Percentiles rank a stretch among this genome's conserved stretches.
Evolutionary conservation across 1,140 invertebrate species (phyloP).

Genomic region (Nymphalis io): DNA sequence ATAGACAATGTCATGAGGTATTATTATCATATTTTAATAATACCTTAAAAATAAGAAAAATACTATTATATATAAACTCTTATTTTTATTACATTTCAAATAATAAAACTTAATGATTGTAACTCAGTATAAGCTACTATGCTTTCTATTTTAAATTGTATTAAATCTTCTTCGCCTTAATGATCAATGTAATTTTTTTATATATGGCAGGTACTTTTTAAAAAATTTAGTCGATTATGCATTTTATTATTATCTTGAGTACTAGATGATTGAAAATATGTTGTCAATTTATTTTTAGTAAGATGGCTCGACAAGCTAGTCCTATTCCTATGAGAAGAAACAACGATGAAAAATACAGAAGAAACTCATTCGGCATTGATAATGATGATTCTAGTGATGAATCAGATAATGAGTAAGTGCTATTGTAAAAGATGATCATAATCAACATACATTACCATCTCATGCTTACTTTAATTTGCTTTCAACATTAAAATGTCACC

Average conservation of each 20-base stretch:
- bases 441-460: slow-evolving; percentile 39
- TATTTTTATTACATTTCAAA: too few species aligned
- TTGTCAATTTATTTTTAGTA: slow-evolving; percentile 36
- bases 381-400: slow-evolving; percentile 32
- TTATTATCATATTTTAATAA: too few species aligned
- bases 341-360: slow-evolving; percentile 24
- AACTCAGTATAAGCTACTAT: slow-evolving; percentile 8
- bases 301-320: slow-evolving; percentile 39
- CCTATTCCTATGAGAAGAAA: slow-evolving; percentile 35
- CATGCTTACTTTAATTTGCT: slow-evolving; percentile 28
- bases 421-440: neutral
- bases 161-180: too few species aligned
- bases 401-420: slow-evolving; percentile 44
- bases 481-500: neutral
- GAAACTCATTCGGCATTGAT: slow-evolving; percentile 34
- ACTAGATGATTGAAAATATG: too few species aligned
- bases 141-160: too few species aligned
- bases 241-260: neutral
- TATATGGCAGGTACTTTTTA: too few species aligned
- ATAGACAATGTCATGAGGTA: slow-evolving; percentile 70
- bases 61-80: too few species aligned
- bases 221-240: neutral
- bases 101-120: too few species aligned
- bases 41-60: too few species aligned
- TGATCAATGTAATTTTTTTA: too few species aligned